Percentiles rank a stretch among this genome's conserved stretches.
These are phyloP conservation scores for Paramisgurnus dabryanus DNA, from an alignment of 2,113 vertebrate genomes.

Conservation along the genomic window DNA sequence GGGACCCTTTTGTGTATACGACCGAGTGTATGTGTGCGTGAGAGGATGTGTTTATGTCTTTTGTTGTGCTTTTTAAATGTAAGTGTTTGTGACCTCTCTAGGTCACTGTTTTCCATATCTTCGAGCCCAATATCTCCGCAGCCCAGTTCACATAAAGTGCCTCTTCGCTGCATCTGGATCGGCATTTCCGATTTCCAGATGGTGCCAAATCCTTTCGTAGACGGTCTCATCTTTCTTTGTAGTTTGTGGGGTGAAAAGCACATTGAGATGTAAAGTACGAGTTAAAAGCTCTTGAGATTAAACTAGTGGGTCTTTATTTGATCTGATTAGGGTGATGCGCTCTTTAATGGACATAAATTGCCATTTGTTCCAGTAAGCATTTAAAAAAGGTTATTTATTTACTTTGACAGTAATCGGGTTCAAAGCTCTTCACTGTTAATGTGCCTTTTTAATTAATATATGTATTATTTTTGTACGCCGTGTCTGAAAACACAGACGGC, in stretches of 20 bases:
- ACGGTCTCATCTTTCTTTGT: constrained; percentile 15
- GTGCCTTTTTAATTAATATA: constrained; percentile 9
- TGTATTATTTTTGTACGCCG: not conserved
- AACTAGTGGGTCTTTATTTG: constrained; percentile 16
- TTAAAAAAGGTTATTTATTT: not conserved
- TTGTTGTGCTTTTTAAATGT: constrained; percentile 31
- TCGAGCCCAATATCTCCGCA: constrained; percentile 14
- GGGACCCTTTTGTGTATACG: constrained; percentile 8
- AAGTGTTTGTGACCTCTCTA: constrained; percentile 19
- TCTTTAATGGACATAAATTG: constrained; percentile 16
- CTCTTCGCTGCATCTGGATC: constrained; percentile 35
- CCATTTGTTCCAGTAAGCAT: constrained; percentile 2
- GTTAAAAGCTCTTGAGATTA: constrained; percentile 18
- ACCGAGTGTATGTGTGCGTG: constrained; percentile 17
- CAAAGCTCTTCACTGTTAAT: not conserved
- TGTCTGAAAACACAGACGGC: not conserved
- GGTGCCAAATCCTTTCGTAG: not conserved
- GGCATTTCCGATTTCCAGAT: constrained; percentile 38
- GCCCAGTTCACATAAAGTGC: constrained; percentile 8
- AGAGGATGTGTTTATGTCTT: constrained; percentile 15
- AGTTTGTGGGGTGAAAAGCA: not conserved
- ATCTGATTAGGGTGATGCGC: not conserved
- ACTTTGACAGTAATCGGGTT: not conserved
- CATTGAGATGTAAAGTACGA: not conserved
- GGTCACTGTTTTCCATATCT: constrained; percentile 54